Percentiles rank a stretch among this genome's conserved stretches.
phyloP scores from a whole-genome alignment of 1,140 invertebrate genomes.

The Hypsibius dujardini region DNA sequence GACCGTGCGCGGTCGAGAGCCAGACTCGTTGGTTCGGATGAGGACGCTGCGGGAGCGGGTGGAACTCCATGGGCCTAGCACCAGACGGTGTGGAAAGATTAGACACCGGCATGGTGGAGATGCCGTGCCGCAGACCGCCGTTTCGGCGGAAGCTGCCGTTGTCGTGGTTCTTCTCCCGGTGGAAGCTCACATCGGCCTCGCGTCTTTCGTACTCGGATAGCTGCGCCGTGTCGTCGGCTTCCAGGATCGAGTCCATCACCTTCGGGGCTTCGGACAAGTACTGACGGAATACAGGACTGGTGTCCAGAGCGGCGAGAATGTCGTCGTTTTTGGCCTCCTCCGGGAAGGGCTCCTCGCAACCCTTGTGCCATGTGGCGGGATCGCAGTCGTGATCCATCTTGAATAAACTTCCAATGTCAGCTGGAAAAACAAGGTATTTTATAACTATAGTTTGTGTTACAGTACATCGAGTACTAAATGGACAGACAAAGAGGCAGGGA shows the following conservation, averaged over 20 bases:
- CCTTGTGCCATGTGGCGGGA: not conserved
- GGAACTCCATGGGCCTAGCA: too few species aligned
- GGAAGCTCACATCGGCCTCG: not conserved
- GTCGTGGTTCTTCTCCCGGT: not conserved
- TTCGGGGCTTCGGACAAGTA: slow-evolving; percentile 7
- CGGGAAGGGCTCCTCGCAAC: not conserved
- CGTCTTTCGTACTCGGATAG: not conserved
- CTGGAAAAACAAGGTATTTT: not conserved
- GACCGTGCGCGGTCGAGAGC: too few species aligned
- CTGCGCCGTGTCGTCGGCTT: slow-evolving; percentile 6
- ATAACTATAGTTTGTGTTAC: too few species aligned
- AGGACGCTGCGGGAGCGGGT: too few species aligned
- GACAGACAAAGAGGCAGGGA: too few species aligned
- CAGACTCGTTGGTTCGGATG: too few species aligned
- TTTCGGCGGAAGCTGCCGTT: too few species aligned
- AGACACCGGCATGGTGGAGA: too few species aligned
- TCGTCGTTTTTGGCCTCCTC: slow-evolving; percentile 7
- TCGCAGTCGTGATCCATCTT: not conserved
- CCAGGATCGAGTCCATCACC: slow-evolving; percentile 15
- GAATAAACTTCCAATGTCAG: not conserved
- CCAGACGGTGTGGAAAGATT: too few species aligned
- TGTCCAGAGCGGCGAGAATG: not conserved
- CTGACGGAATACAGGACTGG: not conserved
- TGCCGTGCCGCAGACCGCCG: too few species aligned
- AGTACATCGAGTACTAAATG: too few species aligned